Evolutionary conservation across 2,888 invertebrate genomes (phyloP), one percentile per base, ranked within the genome.

Genomic region (Liposcelis brunnea): DNA sequence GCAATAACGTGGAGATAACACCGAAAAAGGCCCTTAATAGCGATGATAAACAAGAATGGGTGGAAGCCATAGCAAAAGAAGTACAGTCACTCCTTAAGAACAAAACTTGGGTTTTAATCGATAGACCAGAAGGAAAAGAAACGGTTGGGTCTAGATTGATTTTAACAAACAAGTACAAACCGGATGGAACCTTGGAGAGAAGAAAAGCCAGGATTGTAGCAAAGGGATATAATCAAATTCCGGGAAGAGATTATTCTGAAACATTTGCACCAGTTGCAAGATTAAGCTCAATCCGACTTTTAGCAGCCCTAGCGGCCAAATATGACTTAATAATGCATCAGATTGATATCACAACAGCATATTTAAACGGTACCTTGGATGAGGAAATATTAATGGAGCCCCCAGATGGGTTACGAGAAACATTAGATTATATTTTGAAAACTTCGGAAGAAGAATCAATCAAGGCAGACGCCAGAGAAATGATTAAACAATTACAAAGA

Each of bases 291-390:
- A 50, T 56, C 18, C 44, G 54, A 15, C 42, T 47, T 10, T 42
- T 54, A 7, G 43, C 54, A 6, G 44, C 51, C 7, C 31, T 54
- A 7, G 50, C 52, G 15, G 50, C 47, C 10, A 37, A 50, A 21
- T 37, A 46, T 19, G 31, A 49, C 6, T 34, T 50, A 35, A 43
- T 45, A n/a, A 45, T 53, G 4, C 47, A 49, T n/a, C 52, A 53
- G 33, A 46, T 52, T 2, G 54, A 55, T 44, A 55, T 53, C 1
- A 52, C 53, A 47, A 54, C 54, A 31, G 56, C 55, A 2, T 57
- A 55, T 34, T 43, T 55, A 1, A 54, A 56, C 46, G 54, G 54
- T 1, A 47, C 51, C 18, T 32, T 54, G n/a, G 26, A 45, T 14
- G 51, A 55, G 48, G 31, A 33, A 14, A 47, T 54, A 2, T 54